A percentile compares a stretch with the other conserved stretches of the same genome.
Conservation (phyloP, 2,888 invertebrate genomes). For the Peribatodes rhomboidaria region DNA sequence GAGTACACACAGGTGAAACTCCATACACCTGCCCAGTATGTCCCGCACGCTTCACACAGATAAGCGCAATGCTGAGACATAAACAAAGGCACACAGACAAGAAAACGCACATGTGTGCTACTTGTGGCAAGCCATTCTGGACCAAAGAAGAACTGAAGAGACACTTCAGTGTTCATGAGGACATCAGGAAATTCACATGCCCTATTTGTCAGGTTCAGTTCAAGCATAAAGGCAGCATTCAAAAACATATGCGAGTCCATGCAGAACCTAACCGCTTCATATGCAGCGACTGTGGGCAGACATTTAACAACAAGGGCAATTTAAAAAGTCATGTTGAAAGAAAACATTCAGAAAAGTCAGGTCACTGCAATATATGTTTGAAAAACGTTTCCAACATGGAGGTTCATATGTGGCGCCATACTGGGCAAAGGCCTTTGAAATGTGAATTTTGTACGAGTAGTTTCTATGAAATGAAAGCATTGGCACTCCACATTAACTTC, state of each 20-base stretch:
- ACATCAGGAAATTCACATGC: constrained; percentile 68
- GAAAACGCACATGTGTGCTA: constrained; percentile 63
- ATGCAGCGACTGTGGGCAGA: constrained; percentile 74
- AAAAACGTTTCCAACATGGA: constrained; percentile 84
- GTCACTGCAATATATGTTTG: constrained; percentile 78
- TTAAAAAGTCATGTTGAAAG: constrained; percentile 82
- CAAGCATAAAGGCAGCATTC: constrained; percentile 81
- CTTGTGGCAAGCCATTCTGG: constrained; percentile 70
- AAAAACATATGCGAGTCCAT: constrained; percentile 79
- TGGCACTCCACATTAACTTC: constrained; percentile 74
- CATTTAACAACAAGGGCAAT: constrained; percentile 80
- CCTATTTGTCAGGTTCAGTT: constrained; percentile 77
- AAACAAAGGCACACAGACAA: constrained; percentile 66
- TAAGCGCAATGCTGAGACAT: constrained; percentile 68
- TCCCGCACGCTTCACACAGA: constrained; percentile 66
- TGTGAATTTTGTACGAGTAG: constrained; percentile 74
- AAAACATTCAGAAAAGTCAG: constrained; percentile 85
- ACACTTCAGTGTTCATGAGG: constrained; percentile 67
- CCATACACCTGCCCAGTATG: constrained; percentile 73
- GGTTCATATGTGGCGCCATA: constrained; percentile 85
- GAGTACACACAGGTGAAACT: constrained; percentile 76
- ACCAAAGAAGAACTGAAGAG: constrained; percentile 71
- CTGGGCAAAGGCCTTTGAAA: constrained; percentile 77
- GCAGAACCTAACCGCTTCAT: constrained; percentile 65
- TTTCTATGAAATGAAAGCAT: constrained; percentile 66